phyloP scores from a whole-genome alignment of 2,888 invertebrate genomes.

The Chelonus formosanus region DNA sequence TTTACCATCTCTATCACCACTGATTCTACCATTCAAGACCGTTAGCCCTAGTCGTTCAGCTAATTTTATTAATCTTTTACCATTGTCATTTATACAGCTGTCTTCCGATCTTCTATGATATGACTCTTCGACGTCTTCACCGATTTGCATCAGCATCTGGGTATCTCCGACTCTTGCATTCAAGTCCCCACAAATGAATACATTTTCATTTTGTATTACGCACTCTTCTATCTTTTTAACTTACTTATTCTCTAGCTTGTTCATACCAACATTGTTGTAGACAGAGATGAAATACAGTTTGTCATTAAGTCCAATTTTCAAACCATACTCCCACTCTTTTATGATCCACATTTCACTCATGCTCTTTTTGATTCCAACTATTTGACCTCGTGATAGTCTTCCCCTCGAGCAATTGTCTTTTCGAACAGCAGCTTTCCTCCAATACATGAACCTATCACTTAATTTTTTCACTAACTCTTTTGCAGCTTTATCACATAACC shows the following conservation, averaged over 20 bases:
- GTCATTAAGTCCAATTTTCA: no score
- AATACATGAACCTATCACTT: background rate
- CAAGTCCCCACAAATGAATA: background rate
- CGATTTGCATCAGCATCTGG: no score
- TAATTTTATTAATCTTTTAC: constrained; percentile 6
- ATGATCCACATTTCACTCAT: no score
- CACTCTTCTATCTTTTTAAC: no score
- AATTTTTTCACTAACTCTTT: background rate
- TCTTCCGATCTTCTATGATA: constrained; percentile 11
- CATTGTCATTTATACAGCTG: constrained; percentile 4
- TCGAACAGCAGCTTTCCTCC: background rate
- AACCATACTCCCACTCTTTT: no score
- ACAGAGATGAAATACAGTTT: no score
- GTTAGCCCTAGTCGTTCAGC: constrained; percentile 23
- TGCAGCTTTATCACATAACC: no score
- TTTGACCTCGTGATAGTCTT: background rate
- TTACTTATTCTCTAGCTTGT: no score
- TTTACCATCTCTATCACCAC: constrained; percentile 15
- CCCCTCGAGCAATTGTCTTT: background rate
- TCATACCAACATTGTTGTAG: no score
- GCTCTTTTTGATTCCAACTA: background rate
- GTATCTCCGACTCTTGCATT: constrained; percentile 8
- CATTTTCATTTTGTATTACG: no score
- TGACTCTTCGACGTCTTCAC: background rate
- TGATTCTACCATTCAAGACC: constrained; percentile 18